Conservation (phyloP, 2,113 vertebrate genomes). For the Phodopus roborovskii region DNA sequence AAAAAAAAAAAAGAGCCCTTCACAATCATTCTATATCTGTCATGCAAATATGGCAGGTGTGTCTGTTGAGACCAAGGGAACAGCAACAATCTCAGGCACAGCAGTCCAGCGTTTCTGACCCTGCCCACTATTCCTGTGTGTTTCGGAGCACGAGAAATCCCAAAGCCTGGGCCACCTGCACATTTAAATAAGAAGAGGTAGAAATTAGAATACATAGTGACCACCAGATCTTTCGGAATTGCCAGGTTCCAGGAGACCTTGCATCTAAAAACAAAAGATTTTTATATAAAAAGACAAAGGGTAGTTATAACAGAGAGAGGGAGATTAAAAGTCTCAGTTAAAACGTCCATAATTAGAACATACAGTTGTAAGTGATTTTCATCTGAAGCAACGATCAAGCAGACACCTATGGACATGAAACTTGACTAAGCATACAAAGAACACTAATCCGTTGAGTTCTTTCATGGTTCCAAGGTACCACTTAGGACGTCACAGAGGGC, state of each 20-base stretch:
- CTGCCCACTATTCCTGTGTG: background rate
- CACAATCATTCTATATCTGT: background rate
- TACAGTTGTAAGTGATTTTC: background rate
- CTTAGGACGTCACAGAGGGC: slow-evolving; percentile 71
- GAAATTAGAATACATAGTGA: background rate
- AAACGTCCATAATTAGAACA: slow-evolving; percentile 4
- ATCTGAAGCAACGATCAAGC: background rate
- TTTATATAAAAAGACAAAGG: background rate
- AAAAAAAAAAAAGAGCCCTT: background rate
- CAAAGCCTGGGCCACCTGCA: slow-evolving; percentile 3
- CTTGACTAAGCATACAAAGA: background rate
- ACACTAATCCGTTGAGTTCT: slow-evolving; percentile 9
- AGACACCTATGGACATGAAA: background rate
- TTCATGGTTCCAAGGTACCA: slow-evolving; percentile 54
- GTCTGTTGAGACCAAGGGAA: background rate
- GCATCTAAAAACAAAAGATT: slow-evolving; percentile 1
- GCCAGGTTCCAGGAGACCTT: slow-evolving; percentile 10
- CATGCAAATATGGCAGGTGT: background rate
- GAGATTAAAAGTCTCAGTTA: slow-evolving; percentile 1
- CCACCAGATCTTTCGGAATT: background rate
- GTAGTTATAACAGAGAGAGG: background rate
- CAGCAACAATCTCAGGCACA: background rate
- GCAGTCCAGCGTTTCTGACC: background rate
- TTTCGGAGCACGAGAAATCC: background rate
- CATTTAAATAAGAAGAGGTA: slow-evolving; percentile 12